Base-by-base conservation (phyloP, 2,113 vertebrate genomes). In the Osmerus eperlanus region DNA sequence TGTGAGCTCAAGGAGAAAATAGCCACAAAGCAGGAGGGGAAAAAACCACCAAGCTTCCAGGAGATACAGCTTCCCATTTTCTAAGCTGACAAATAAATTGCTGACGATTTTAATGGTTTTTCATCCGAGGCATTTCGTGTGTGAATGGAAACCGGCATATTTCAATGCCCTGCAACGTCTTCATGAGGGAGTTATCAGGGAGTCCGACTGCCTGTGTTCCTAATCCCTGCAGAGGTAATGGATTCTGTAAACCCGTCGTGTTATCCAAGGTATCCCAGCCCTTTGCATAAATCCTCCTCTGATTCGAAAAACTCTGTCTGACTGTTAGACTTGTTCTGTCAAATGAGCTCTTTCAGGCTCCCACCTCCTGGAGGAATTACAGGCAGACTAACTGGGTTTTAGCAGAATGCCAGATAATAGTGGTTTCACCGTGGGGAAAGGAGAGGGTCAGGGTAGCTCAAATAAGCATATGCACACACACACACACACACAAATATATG, bases 81-180 rank as follows among this genome's bases (percentile, higher is more conserved):
- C 76, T 81, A 76, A 87, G 85, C 82, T 84, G 89, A 89, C 86
- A 89, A 92, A 92, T 91, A 91, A 89, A 91, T 87, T 86, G 80
- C 86, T 82, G 83, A 80, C 84, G 79, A 83, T 90, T 92, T 86
- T 84, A 89, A 90, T 88, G 80, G 53, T 83, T 88, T 78, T 86
- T 85, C 83, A 83, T 80, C 73, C 51, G 70, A 62, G 62, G 68
- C 54, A 55, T 14, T 82, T 78, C 74, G 67, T 81, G 74, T 80
- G 62, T 75, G 73, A 85, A 78, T 79, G 70, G 79, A 9, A 84
- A 86, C 78, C 75, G 87, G 85, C 88, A 89, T 85, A 90, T 91
- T 90, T 86, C 81, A 83, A 80, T 85, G 81, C 81, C 73, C 81
- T 83, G 86, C 84, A 77, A 88, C 81, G 84, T 91, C 90, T 90